Percentiles rank a stretch among this genome's conserved stretches.
These are phyloP conservation scores for Cepaea hortensis DNA, from an alignment of 2,888 invertebrate species.

Conservation along the genomic window DNA sequence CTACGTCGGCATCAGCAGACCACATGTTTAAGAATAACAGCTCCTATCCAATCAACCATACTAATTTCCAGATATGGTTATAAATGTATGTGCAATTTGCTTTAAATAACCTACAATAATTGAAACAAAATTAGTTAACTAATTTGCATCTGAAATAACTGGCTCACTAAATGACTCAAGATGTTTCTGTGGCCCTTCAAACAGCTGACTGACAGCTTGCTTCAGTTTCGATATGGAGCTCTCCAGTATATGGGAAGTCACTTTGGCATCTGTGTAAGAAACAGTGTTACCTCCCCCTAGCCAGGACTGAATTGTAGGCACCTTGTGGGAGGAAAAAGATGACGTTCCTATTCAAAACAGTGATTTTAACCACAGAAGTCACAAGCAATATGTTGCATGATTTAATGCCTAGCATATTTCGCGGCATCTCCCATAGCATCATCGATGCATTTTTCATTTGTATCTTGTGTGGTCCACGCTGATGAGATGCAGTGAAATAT, in stretches of 20 bases:
- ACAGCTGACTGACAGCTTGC: constrained; percentile 72
- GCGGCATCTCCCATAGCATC: neutral
- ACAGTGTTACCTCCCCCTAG: constrained; percentile 72
- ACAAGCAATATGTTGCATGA: neutral
- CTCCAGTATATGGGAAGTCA: constrained; percentile 73
- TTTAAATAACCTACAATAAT: too few relatives aligned
- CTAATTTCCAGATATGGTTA: too few relatives aligned
- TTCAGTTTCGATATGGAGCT: constrained; percentile 69
- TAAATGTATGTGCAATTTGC: too few relatives aligned
- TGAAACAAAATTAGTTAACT: too few relatives aligned
- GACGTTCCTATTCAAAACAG: neutral
- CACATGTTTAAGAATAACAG: too few relatives aligned
- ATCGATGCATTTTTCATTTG: neutral
- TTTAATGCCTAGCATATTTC: too few relatives aligned
- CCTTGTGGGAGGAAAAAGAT: constrained; percentile 41
- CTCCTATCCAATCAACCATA: too few relatives aligned
- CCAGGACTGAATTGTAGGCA: constrained; percentile 75
- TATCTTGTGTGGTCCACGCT: too few relatives aligned
- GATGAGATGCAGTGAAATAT: too few relatives aligned
- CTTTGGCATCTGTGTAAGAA: constrained; percentile 69
- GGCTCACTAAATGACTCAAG: constrained; percentile 74
- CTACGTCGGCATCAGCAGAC: too few relatives aligned
- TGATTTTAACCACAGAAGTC: neutral
- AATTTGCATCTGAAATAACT: too few relatives aligned
- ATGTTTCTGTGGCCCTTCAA: constrained; percentile 74